Base-by-base conservation (phyloP, 2,888 invertebrate genomes). In the Litoditis marina region DNA sequence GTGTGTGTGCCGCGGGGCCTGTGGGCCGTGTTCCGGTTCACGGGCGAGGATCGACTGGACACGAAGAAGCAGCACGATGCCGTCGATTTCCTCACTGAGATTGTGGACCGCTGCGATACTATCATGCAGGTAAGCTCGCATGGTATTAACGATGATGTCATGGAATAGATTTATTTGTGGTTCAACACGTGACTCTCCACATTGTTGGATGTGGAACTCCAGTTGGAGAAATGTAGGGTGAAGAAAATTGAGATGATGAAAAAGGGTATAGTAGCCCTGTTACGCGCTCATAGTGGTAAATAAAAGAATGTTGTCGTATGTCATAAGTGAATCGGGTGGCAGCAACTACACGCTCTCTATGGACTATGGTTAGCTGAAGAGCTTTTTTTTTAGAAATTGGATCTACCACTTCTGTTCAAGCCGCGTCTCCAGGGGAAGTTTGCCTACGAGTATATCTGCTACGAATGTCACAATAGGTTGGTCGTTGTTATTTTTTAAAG, bases 371-470 rank as follows among this genome's bases (percentile, higher is more conserved):
- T n/a, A n/a, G n/a, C n/a, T n/a, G n/a, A n/a, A n/a, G n/a, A n/a
- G n/a, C n/a, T n/a, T 5, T 52, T 39, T 53, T 75, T 78, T 27
- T 76, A 84, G 81, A 83, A 83, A 73, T 78, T 83, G 52, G 83
- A 83, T 1, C 82, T 82, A 61, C 84, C 84, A 58, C 83, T 83
- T 53, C 79, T 86, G 5, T 86, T 86, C 77, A 84, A 85, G 66
- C 82, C 83, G 56, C 84, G 83, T 58, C 85, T 86, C 71, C 85
- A 85, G 71, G 86, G 87, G 16, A 83, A 84, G 28, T 87, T 85
- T 77, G 85, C 85, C 52, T 86, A 86, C 76, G 86, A 86, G 73
- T 86, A 86, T 72, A 86, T 86, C 54, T 87, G 87, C 69, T 84
- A 86, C 69, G 86, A 85, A 67, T 87, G 87, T 73, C 85, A 85